Conservation (phyloP, 2,888 invertebrate genomes). For the Meghimatium bilineatum region DNA sequence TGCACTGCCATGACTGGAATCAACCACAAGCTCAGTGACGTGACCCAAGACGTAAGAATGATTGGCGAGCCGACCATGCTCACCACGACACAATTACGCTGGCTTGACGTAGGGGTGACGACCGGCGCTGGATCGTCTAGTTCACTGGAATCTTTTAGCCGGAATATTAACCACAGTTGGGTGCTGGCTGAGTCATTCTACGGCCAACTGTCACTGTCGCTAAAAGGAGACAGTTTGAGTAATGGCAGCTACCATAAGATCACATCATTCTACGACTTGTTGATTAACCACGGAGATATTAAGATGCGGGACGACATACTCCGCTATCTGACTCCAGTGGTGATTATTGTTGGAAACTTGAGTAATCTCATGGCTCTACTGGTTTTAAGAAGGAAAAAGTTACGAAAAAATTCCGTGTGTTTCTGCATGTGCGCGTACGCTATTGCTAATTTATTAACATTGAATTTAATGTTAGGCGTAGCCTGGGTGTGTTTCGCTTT, state of each 20-base stretch:
- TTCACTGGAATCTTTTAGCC: neutral
- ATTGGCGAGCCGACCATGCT: neutral
- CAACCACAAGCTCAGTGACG: neutral
- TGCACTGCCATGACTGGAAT: neutral
- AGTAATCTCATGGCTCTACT: constrained; percentile 67
- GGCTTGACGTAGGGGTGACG: neutral
- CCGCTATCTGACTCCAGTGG: constrained; percentile 63
- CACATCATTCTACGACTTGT: constrained; percentile 42
- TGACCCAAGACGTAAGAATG: neutral
- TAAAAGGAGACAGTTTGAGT: neutral
- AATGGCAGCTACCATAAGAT: neutral
- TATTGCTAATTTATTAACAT: constrained; percentile 64
- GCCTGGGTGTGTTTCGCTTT: constrained; percentile 68
- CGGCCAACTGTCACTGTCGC: neutral
- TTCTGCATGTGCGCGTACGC: constrained; percentile 69
- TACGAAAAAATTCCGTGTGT: constrained; percentile 65
- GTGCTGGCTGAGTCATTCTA: neutral
- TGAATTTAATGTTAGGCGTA: constrained; percentile 66
- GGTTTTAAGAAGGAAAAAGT: constrained; percentile 61
- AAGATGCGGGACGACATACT: constrained; percentile 57
- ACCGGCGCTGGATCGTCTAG: neutral
- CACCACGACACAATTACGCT: neutral
- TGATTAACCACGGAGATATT: constrained; percentile 51
- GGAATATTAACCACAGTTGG: neutral
- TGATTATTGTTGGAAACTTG: constrained; percentile 68